phyloP scores from a whole-genome alignment of 2,113 vertebrate genomes.

The Anas platyrhynchos region DNA sequence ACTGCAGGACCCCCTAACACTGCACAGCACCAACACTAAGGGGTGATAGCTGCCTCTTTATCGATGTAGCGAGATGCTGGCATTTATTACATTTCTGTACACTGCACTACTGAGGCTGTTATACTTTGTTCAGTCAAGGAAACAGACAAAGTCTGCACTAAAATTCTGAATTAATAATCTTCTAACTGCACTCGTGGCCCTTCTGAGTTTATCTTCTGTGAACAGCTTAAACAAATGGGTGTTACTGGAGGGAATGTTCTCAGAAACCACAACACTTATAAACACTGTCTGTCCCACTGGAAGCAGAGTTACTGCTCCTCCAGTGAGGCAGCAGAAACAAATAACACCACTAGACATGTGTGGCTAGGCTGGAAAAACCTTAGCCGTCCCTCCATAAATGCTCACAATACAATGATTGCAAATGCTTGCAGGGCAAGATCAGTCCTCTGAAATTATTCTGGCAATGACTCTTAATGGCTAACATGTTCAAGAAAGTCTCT shows the following conservation, averaged over 20 bases:
- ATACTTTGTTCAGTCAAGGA: neutral
- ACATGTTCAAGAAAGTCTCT: neutral
- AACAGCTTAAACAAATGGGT: neutral
- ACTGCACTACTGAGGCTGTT: neutral
- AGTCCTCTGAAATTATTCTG: neutral
- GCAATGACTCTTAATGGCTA: neutral
- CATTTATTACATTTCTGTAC: neutral
- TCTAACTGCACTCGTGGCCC: neutral
- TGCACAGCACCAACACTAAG: neutral
- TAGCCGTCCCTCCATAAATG: rapidly evolving
- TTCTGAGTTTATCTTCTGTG: neutral
- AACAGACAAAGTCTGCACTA: neutral
- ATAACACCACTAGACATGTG: neutral
- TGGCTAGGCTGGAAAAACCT: neutral
- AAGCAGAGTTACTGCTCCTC: neutral
- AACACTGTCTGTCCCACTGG: neutral
- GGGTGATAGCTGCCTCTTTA: neutral
- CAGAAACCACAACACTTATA: neutral
- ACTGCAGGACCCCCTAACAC: neutral
- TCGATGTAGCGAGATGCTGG: neutral
- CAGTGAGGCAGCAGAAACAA: neutral
- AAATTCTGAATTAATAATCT: neutral
- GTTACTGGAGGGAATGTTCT: neutral
- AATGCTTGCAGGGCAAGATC: neutral
- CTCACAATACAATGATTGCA: neutral